Evolutionary conservation across 1,140 invertebrate genomes (phyloP).

Genomic region (Scaptomyza montana): DNA sequence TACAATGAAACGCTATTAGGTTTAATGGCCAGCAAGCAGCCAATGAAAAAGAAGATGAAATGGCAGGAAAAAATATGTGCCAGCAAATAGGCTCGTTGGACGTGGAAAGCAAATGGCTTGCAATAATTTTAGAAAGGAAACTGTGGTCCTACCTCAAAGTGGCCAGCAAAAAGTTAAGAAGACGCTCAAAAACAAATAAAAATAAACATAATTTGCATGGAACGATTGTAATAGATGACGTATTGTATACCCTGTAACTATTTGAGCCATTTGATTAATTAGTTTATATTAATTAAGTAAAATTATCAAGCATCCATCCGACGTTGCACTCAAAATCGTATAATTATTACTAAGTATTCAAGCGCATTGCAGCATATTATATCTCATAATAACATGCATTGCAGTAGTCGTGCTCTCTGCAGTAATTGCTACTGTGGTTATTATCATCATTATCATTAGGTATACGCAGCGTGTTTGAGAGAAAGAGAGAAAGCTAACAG

Average conservation of each 20-base stretch:
- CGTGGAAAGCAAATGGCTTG: constrained; percentile 36
- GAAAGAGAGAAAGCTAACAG: too few relatives aligned
- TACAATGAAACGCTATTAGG: constrained; percentile 65
- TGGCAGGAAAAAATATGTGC: neutral
- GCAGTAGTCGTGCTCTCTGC: neutral
- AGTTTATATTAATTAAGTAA: too few relatives aligned
- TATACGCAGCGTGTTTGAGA: constrained; percentile 36
- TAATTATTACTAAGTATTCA: too few relatives aligned
- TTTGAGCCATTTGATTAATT: too few relatives aligned
- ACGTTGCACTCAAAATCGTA: too few relatives aligned
- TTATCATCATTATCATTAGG: constrained; percentile 21
- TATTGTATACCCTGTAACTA: constrained; percentile 1
- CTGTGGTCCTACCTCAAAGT: constrained; percentile 23
- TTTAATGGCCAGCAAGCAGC: constrained; percentile 43
- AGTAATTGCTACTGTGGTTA: neutral
- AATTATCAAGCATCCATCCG: too few relatives aligned
- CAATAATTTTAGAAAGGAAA: constrained; percentile 42
- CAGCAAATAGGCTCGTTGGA: constrained; percentile 19
- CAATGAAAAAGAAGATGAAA: constrained; percentile 12
- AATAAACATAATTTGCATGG: constrained; percentile 1
- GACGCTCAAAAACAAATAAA: constrained; percentile 28
- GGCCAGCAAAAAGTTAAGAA: neutral
- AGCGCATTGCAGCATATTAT: neutral
- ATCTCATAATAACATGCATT: neutral
- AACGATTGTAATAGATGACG: constrained; percentile 10